Evolutionary conservation across 2,113 vertebrate genomes (phyloP).

Genomic region (Caretta caretta): DNA sequence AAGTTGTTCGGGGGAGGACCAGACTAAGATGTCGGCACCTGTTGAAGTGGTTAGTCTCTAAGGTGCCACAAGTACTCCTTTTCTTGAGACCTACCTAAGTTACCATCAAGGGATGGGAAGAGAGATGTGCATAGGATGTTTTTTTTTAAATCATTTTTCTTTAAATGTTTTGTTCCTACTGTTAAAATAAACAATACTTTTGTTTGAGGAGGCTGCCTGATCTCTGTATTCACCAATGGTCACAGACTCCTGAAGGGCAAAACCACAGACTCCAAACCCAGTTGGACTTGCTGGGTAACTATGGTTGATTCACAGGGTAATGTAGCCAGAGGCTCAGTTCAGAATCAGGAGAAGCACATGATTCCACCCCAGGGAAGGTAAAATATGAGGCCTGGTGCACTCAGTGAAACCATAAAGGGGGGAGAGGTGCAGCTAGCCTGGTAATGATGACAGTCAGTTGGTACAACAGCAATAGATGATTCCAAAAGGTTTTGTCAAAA

Average conservation of each 20-base stretch:
- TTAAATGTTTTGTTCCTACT: neutral
- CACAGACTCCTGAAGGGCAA: neutral
- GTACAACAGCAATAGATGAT: neutral
- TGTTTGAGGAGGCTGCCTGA: neutral
- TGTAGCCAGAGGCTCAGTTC: neutral
- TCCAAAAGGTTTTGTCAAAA: neutral
- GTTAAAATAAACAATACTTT: neutral
- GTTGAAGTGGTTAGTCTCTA: neutral
- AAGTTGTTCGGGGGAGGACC: neutral
- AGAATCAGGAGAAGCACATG: neutral
- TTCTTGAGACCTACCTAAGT: neutral
- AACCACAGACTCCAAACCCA: neutral
- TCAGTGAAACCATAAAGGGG: neutral
- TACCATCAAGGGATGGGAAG: neutral
- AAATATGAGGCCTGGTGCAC: neutral
- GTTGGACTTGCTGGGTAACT: neutral
- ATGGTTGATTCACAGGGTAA: neutral
- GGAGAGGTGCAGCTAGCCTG: neutral
- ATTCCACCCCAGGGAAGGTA: neutral
- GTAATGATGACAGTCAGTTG: neutral
- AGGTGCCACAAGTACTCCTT: too few relatives aligned
- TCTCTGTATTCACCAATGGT: neutral
- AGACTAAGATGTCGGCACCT: neutral
- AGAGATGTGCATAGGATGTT: neutral
- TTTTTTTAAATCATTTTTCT: neutral